These are phyloP conservation scores for Saccostrea glomerata DNA, from an alignment of 1,140 invertebrate genomes.

Conservation along the genomic window DNA sequence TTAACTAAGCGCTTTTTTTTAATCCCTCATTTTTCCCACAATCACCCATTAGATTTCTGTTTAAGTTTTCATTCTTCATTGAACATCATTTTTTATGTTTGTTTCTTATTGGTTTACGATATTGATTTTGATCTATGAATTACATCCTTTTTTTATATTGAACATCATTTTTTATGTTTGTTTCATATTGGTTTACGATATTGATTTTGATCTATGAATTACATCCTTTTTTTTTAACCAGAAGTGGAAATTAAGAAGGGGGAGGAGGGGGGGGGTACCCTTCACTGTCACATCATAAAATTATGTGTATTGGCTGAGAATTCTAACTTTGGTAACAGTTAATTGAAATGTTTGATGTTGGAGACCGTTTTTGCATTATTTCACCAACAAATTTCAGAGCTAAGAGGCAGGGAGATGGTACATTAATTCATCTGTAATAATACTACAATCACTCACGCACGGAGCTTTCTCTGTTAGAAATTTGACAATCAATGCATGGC, in stretches of 20 bases:
- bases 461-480: neutral
- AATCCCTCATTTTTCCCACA: neutral
- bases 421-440: neutral
- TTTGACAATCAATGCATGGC: neutral
- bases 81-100: neutral
- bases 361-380: too few relatives aligned
- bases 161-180: neutral
- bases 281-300: too few relatives aligned
- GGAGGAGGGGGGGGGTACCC: too few relatives aligned
- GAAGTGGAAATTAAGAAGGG: neutral
- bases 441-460: neutral
- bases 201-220: too few relatives aligned
- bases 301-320: too few relatives aligned
- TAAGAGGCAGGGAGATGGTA: neutral
- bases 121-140: too few relatives aligned
- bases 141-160: neutral
- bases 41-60: neutral
- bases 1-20: slow-evolving; percentile 1
- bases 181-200: neutral
- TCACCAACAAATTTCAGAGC: neutral
- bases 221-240: neutral
- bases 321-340: too few relatives aligned
- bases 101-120: neutral
- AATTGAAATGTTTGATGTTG: too few relatives aligned
- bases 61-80: neutral